Evolutionary conservation across 2,113 vertebrate genomes (phyloP), one percentile per base, ranked within the genome.

Genomic region (Rostratula benghalensis): DNA sequence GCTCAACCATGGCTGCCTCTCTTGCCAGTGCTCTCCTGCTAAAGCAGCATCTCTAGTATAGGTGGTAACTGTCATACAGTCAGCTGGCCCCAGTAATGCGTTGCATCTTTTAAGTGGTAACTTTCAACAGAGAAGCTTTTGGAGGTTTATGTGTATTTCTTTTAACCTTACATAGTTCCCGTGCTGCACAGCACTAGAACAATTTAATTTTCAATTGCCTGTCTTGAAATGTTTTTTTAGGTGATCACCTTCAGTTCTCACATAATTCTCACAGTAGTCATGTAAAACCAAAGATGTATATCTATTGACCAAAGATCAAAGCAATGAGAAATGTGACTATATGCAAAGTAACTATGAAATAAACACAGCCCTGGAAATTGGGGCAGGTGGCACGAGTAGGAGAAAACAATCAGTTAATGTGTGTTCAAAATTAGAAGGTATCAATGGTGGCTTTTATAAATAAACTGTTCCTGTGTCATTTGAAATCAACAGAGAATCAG

Each of bases 401-500:
- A 74, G 21, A 56, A 65, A 76, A 39, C 43, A 35, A 4, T 56
- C 48, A 63, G 24, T 11, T 41, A 54, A 28, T 6, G 2, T 30
- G 6, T 51, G 68, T 88, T 89, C 33, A 67, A 83, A 95, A 83
- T 35, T 54, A 69, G 41, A 79, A 68, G 53, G 11, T 83, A 50
- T 46, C 14, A 50, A 3, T 63, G 46, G 35, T 50, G 33, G 21
- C 30, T 88, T 92, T 95, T 90, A 53, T 76, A 85, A 92, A 77
- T n/a, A 85, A 71, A 25, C 50, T 65, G 41, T 84, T 90, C 9
- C 25, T 77, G 7, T 92, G 37, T 83, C 8, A 39, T 71, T 79
- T 79, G 57, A 91, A 94, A 87, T 94, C 45, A 65, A 39, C 51
- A 89, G 65, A 84, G 60, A 70, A 81, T 50, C 89, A 83, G 78